Evolutionary conservation across 2,113 vertebrate genomes (phyloP).

Genomic region (Megalops atlanticus): DNA sequence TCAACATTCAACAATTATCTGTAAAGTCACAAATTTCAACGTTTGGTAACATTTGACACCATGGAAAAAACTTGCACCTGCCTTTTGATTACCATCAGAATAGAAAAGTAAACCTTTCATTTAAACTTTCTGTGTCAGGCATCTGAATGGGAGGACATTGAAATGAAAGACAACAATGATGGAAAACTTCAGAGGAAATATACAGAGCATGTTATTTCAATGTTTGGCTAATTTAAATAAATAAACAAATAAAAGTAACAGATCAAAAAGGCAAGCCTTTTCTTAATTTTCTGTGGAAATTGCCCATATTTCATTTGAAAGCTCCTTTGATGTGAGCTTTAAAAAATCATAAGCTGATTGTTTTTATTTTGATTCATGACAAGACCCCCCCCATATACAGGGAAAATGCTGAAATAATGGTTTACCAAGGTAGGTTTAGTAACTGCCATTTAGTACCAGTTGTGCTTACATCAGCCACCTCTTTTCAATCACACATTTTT

Average conservation of each 20-base stretch:
- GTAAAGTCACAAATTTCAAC: conserved; percentile 28
- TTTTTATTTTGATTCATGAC: background rate
- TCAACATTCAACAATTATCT: conserved; percentile 34
- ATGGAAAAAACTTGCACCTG: conserved; percentile 21
- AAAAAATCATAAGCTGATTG: background rate
- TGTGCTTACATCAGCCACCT: background rate
- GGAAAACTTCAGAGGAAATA: background rate
- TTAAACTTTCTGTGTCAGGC: background rate
- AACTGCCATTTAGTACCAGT: too few relatives aligned
- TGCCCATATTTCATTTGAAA: background rate
- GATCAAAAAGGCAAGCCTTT: background rate
- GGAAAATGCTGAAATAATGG: background rate
- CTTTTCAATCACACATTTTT: background rate
- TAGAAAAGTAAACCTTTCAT: background rate
- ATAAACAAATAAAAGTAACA: background rate
- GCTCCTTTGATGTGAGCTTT: background rate
- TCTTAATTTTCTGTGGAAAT: background rate
- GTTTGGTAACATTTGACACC: conserved; percentile 22
- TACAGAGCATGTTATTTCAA: background rate
- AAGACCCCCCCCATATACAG: background rate
- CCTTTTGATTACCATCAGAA: background rate
- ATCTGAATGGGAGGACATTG: background rate
- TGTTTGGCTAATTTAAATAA: conserved; percentile 3
- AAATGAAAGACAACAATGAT: background rate
- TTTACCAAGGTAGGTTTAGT: too few relatives aligned